Evolutionary conservation across 2,888 invertebrate genomes (phyloP), one percentile per base, ranked within the genome.

Genomic region (Myopa testacea): DNA sequence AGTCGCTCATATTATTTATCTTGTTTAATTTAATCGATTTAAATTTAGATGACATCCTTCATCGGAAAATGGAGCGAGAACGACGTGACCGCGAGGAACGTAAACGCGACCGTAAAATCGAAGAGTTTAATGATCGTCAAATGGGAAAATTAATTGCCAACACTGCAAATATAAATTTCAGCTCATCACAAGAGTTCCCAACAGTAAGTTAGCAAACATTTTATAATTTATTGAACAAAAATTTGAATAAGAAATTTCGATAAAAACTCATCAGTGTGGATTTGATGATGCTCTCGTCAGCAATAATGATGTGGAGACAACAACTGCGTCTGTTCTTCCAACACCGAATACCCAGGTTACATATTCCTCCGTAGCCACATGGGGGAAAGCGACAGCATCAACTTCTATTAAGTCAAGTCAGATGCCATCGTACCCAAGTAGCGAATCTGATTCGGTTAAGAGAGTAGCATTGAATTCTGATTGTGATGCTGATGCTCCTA

Each of bases 1-100:
- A 65, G 38, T 14, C 12, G 4, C 55, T 34, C 16, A 52, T 4
- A n/a, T n/a, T 10, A 16, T 34, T n/a, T 38, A n/a, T 0, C 7
- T 12, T 45, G 19, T 50, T 68, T 52, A 50, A 60, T 4, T 4
- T 55, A 14, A 16, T 58, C 4, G 62, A 63, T 16, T 75, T 34
- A 65, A 19, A 62, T 45, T 19, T 84, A 95, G 96, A 93, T 79
- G 95, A 96, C 88, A 86, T 98, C 74, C 92, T 93, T 7, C 91
- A 92, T 14, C 92, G 97, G 3, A 93, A 93, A 45, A 92, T 92
- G 69, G 89, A 91, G 16, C 93, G 98, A 6, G 93, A 93, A 67
- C 93, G 93, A 8, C 91, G 93, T 38, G 93, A 93, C 63, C 92
- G 94, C 12, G 95, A 96, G 19, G 98, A 98, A 86, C 92, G 92